Evolutionary conservation across 1,140 invertebrate species (phyloP).

Genomic region (Scaptodrosophila lebanonensis): DNA sequence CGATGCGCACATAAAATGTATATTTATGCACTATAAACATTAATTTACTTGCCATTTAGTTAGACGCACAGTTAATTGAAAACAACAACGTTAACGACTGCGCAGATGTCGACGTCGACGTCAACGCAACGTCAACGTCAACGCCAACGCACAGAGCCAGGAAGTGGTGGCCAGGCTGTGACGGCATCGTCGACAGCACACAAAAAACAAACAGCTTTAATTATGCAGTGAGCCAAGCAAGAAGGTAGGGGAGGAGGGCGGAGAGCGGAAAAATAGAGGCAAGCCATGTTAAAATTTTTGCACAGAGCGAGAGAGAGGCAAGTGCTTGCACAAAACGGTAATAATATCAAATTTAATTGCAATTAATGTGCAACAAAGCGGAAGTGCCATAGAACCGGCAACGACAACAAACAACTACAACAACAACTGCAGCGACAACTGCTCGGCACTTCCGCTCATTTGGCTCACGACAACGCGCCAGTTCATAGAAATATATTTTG

Average conservation of each 20-base stretch:
- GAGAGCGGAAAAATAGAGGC: not conserved
- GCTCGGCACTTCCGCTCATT: too few relatives aligned
- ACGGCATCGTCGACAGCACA: too few relatives aligned
- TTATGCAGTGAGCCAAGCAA: conserved; percentile 11
- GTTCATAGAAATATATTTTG: too few relatives aligned
- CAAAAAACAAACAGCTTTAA: conserved; percentile 55
- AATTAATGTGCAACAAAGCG: conserved; percentile 65
- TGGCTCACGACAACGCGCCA: too few relatives aligned
- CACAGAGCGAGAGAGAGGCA: not conserved
- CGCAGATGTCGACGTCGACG: conserved; percentile 18
- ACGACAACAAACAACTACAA: conserved; percentile 10
- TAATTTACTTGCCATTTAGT: conserved; percentile 68
- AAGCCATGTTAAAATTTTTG: not conserved
- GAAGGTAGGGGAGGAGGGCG: not conserved
- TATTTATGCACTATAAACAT: conserved; percentile 71
- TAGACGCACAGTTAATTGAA: conserved; percentile 67
- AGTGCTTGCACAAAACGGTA: conserved; percentile 7
- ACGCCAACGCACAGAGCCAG: too few relatives aligned
- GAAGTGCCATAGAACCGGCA: conserved; percentile 52
- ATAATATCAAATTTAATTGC: conserved; percentile 70
- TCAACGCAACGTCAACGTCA: conserved; percentile 9
- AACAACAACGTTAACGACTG: conserved; percentile 48
- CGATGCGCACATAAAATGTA: conserved; percentile 46
- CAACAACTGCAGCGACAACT: not conserved
- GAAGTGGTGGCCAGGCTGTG: too few relatives aligned